Conservation (phyloP, 2,888 invertebrate genomes). For the Parnassius orleans region DNA sequence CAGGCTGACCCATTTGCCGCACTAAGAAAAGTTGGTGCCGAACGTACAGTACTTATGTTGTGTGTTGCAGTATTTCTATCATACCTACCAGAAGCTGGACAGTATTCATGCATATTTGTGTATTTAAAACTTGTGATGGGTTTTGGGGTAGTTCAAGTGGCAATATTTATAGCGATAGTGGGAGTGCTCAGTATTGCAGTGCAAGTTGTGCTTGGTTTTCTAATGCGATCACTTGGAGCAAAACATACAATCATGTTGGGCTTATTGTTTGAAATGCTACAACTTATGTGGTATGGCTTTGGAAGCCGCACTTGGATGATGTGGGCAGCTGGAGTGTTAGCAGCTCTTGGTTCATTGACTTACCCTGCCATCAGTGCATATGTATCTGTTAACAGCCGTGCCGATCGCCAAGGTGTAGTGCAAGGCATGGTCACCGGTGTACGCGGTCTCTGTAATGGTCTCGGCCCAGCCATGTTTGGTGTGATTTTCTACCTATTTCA, state of each 20-base stretch:
- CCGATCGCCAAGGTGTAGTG: constrained; percentile 97
- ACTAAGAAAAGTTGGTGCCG: constrained; percentile 94
- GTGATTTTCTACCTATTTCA: constrained; percentile 99
- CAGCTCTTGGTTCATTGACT: constrained; percentile 97
- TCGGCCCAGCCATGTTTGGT: constrained; percentile 99
- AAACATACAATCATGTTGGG: constrained; percentile 99
- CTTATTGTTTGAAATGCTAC: constrained; percentile 96
- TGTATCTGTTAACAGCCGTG: constrained; percentile 97
- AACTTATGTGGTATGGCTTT: constrained; percentile 98
- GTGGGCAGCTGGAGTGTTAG: constrained; percentile 99
- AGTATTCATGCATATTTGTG: constrained; percentile 99
- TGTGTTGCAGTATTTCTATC: constrained; percentile 98
- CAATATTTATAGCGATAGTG: constrained; percentile 98
- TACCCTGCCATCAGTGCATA: constrained; percentile 99
- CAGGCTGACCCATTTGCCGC: constrained; percentile 98
- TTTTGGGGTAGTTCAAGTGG: constrained; percentile 96
- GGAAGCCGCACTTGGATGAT: constrained; percentile 99
- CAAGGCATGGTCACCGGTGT: constrained; percentile 99
- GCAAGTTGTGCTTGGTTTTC: constrained; percentile 92
- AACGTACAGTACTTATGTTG: constrained; percentile 97
- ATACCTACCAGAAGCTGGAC: constrained; percentile 98
- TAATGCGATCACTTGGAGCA: constrained; percentile 92
- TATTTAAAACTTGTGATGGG: constrained; percentile 98
- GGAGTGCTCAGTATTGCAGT: constrained; percentile 97
- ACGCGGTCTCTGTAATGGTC: constrained; percentile 97